Evolutionary conservation across 2,888 invertebrate genomes (phyloP), one percentile per base, ranked within the genome.

Genomic region (Aethes cnicana): DNA sequence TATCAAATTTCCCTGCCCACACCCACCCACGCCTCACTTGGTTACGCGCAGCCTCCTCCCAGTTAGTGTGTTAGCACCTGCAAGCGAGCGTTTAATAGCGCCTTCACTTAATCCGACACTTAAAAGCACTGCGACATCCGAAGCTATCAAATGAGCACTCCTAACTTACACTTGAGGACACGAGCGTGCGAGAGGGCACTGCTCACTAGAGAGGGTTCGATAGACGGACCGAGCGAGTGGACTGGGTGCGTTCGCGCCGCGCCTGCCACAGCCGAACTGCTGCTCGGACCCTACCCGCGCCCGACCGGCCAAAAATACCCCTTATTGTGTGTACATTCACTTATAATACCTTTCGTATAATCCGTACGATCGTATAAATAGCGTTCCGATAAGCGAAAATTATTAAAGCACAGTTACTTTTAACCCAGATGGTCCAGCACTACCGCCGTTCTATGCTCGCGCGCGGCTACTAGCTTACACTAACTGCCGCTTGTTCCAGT

Each of bases 1-100:
- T 89, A 89, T 89, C 88, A 86, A 88, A 88, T 89, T 89, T 88
- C 88, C 72, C 83, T 74, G 70, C 87, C 85, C 81, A 84, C 84
- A 72, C 73, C 68, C 67, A 63, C 67, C 66, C 80, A 79, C 81
- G 78, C 81, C 68, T 54, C 82, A 44, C 43, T 50, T 50, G 50
- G 50, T 44, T 30, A 42, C 36, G n/a, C 36, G 36, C 30, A 9
- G 42, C 54, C 32, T 46, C 32, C 25, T 37, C 68, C 85, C 84
- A 86, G 85, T 87, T 88, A 88, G 85, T 87, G 66, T 76, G 83
- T 86, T 86, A 87, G 85, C 84, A 84, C 81, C 25, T 67, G 69
- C 73, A 74, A 70, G 70, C 62, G 57, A 66, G 44, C 54, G 56
- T 66, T 70, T 63, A 56, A 68, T n/a, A n/a, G n/a, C n/a, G n/a